Percentiles rank a stretch among this genome's conserved stretches.
Conservation (phyloP, 2,888 invertebrate genomes). For the Clepsis dumicolana region DNA sequence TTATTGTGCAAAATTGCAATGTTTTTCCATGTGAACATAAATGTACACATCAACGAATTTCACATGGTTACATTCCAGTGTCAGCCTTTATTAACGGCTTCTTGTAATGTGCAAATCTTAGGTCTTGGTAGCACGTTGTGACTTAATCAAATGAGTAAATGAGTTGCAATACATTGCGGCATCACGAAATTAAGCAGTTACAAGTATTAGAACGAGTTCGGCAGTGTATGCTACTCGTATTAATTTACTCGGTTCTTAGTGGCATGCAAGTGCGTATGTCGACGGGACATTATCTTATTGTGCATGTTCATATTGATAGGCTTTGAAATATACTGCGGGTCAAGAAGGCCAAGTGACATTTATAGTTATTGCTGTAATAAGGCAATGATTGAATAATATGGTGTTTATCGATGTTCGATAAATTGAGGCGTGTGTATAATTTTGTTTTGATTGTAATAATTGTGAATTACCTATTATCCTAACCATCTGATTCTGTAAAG, state of each 20-base stretch:
- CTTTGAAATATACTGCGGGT: slow-evolving; percentile 10
- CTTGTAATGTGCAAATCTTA: neutral
- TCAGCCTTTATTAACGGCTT: neutral
- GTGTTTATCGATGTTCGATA: neutral
- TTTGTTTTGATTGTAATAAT: too few relatives aligned
- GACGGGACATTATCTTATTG: neutral
- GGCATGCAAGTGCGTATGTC: neutral
- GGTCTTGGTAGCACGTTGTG: too few relatives aligned
- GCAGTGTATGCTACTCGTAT: too few relatives aligned
- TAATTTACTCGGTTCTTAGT: neutral
- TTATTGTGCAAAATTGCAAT: too few relatives aligned
- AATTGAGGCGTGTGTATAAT: neutral
- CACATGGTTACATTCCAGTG: neutral
- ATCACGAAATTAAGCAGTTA: too few relatives aligned
- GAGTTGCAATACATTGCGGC: too few relatives aligned
- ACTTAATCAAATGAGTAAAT: too few relatives aligned
- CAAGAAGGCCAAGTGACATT: slow-evolving; percentile 1
- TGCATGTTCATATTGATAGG: slow-evolving; percentile 3
- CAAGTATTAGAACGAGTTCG: too few relatives aligned
- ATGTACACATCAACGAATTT: neutral
- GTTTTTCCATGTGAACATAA: too few relatives aligned
- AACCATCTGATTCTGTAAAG: too few relatives aligned
- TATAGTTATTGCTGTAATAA: slow-evolving; percentile 5
- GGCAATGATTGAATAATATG: neutral
- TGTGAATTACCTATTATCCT: too few relatives aligned